phyloP scores from a whole-genome alignment of 2,888 invertebrate genomes.

The Synanthedon vespiformis region DNA sequence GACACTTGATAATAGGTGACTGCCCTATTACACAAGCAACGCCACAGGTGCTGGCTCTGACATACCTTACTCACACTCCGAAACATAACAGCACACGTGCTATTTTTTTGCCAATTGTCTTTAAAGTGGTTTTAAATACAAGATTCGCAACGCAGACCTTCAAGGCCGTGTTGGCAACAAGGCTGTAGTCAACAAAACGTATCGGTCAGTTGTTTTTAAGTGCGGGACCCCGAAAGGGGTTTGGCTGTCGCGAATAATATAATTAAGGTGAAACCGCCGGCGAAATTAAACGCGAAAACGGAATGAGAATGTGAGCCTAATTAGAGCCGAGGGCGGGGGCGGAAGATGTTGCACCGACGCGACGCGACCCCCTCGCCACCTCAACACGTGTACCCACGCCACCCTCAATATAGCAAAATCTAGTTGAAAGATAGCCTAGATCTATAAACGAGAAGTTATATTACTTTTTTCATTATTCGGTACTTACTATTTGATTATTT shows the following conservation, averaged over 20 bases:
- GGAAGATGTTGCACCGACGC: slow-evolving; percentile 15
- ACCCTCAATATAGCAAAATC: no score
- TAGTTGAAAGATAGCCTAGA: no score
- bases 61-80: no score
- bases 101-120: no score
- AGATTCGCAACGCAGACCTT: no score
- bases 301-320: slow-evolving; percentile 73
- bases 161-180: no score
- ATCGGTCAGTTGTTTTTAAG: slow-evolving; percentile 40
- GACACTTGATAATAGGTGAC: no score
- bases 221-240: slow-evolving; percentile 9
- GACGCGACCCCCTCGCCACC: slow-evolving; percentile 2
- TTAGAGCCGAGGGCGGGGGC: slow-evolving; percentile 57
- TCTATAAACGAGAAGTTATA: neutral
- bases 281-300: slow-evolving; percentile 73
- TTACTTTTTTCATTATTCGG: neutral
- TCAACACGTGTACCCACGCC: neutral
- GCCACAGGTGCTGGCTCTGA: no score
- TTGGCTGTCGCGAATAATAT: slow-evolving; percentile 57
- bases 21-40: no score
- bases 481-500: no score
- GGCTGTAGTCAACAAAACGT: slow-evolving; percentile 6
- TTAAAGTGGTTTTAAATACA: no score
- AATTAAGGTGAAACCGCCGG: slow-evolving; percentile 70
- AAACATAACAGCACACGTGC: no score